Percentiles rank a stretch among this genome's conserved stretches.
Conservation (phyloP, 2,113 vertebrate genomes). For the Phaethornis superciliosus region DNA sequence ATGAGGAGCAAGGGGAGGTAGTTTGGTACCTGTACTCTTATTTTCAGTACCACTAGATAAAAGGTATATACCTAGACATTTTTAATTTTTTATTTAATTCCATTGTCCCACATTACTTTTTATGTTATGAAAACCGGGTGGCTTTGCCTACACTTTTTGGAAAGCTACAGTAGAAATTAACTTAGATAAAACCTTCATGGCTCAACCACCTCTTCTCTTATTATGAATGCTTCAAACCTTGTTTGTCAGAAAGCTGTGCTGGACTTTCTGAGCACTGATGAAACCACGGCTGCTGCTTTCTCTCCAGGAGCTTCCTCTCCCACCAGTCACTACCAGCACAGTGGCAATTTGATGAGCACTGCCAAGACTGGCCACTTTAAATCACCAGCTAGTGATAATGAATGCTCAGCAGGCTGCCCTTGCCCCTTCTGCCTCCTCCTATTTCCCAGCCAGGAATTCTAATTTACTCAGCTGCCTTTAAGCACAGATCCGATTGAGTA, state of each 20-base stretch:
- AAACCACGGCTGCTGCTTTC: neutral
- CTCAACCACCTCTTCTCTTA: neutral
- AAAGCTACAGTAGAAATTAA: neutral
- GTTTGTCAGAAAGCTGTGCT: neutral
- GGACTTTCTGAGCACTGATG: neutral
- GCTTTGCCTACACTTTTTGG: neutral
- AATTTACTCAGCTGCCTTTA: neutral
- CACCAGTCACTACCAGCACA: neutral
- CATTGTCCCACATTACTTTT: neutral
- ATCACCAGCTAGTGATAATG: neutral
- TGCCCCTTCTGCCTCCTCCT: neutral
- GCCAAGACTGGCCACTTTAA: neutral
- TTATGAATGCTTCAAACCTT: neutral
- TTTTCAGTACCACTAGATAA: neutral
- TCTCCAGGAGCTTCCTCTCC: neutral
- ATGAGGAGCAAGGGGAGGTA: fast-evolving
- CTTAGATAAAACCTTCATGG: neutral
- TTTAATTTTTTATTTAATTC: neutral
- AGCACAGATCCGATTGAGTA: neutral
- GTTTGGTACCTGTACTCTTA: neutral
- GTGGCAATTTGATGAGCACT: neutral
- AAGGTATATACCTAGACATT: neutral
- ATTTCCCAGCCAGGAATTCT: neutral
- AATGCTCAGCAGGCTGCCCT: neutral
- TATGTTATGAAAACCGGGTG: neutral